A percentile compares a stretch with the other conserved stretches of the same genome.
These are phyloP conservation scores for Vulpes vulpes DNA, from an alignment of 2,113 vertebrate genomes.

Conservation along the genomic window DNA sequence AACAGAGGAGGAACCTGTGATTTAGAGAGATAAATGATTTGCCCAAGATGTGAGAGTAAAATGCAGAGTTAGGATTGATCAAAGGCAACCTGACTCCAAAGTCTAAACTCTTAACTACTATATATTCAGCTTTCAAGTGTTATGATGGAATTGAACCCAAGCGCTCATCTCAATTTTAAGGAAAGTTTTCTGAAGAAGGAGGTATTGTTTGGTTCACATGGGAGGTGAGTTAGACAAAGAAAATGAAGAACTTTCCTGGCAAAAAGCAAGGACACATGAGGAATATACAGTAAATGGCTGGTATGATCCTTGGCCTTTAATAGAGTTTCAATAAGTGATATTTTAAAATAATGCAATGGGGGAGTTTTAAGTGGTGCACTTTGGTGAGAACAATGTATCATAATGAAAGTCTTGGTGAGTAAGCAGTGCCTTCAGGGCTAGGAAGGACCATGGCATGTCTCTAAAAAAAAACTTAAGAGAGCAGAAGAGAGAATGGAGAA, in stretches of 20 bases:
- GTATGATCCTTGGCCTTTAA: not conserved
- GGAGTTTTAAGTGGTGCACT: not conserved
- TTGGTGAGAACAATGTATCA: not conserved
- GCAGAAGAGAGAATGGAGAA: not conserved
- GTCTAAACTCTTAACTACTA: not conserved
- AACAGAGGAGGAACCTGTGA: not conserved
- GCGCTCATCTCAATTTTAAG: not conserved
- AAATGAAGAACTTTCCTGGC: not conserved
- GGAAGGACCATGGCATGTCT: not conserved
- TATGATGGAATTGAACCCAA: not conserved
- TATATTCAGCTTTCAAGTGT: not conserved
- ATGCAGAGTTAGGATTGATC: not conserved
- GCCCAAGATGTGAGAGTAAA: not conserved
- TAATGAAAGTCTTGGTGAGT: not conserved
- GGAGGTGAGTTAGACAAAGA: not conserved
- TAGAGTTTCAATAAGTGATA: not conserved
- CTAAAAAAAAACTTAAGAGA: not conserved
- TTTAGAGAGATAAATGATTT: slow-evolving; percentile 22
- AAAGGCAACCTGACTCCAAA: not conserved
- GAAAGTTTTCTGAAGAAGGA: slow-evolving; percentile 22
- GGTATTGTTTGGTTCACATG: not conserved
- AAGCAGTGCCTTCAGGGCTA: not conserved
- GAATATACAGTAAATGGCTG: not conserved
- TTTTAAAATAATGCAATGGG: not conserved
- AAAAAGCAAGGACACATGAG: not conserved